phyloP scores from a whole-genome alignment of 2,797 vertebrate genomes.

The Lagorchestes hirsutus region DNA sequence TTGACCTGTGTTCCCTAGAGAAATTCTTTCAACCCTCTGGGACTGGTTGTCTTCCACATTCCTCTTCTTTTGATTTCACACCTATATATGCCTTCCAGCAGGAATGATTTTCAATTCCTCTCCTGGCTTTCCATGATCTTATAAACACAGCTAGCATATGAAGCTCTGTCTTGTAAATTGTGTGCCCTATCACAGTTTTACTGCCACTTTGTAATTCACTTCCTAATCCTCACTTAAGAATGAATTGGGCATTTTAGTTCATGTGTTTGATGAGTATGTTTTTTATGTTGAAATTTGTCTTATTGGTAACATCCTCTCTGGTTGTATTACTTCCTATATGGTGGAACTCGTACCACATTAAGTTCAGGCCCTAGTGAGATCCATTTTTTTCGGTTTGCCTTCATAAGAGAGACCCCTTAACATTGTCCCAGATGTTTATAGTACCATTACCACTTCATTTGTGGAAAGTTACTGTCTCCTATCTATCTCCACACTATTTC shows the following conservation, averaged over 20 bases:
- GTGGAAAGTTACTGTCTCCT: background rate
- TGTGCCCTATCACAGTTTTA: slow-evolving; percentile 29
- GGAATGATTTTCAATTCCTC: slow-evolving; percentile 49
- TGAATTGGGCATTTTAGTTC: slow-evolving; percentile 17
- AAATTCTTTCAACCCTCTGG: slow-evolving; percentile 52
- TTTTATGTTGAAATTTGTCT: slow-evolving; percentile 55
- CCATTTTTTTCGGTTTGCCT: background rate
- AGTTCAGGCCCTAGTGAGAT: slow-evolving; percentile 27
- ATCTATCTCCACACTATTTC: background rate
- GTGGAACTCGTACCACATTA: slow-evolving; percentile 28
- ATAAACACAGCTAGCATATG: slow-evolving; percentile 18
- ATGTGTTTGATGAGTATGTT: slow-evolving; percentile 43
- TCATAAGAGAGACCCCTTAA: background rate
- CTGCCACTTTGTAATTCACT: slow-evolving; percentile 26
- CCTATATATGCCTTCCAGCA: slow-evolving; percentile 27
- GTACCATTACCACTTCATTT: background rate
- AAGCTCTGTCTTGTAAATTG: slow-evolving; percentile 42
- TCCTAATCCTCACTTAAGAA: slow-evolving; percentile 10
- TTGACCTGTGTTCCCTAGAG: slow-evolving; percentile 32
- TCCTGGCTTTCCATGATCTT: slow-evolving; percentile 48
- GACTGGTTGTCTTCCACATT: slow-evolving; percentile 49
- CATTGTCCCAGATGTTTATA: background rate
- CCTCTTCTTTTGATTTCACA: slow-evolving; percentile 53
- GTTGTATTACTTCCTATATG: slow-evolving; percentile 16
- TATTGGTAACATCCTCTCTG: slow-evolving; percentile 20